These are phyloP conservation scores for Lophius piscatorius DNA, from an alignment of 2,113 vertebrate species.

Conservation along the genomic window DNA sequence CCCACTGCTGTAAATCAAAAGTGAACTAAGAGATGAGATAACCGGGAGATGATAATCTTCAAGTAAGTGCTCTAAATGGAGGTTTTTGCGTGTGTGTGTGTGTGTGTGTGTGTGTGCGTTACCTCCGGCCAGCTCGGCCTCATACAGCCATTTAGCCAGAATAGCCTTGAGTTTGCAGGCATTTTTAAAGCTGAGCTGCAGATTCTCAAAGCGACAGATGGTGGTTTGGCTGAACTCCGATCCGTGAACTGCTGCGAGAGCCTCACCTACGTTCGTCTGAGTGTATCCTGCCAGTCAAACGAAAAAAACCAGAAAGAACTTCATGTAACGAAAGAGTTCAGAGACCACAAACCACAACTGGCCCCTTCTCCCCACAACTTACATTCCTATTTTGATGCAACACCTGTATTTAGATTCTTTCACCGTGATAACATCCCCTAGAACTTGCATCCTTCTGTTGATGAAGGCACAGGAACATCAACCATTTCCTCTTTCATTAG, in stretches of 20 bases:
- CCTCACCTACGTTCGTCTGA: constrained; percentile 98
- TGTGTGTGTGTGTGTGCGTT: constrained; percentile 46
- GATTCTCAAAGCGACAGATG: constrained; percentile 97
- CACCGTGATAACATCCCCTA: no score
- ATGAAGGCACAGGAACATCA: no score
- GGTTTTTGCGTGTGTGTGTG: background rate
- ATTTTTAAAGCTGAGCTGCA: constrained; percentile 98
- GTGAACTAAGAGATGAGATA: background rate
- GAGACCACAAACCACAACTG: no score
- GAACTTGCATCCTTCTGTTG: no score
- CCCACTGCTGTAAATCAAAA: constrained; percentile 1
- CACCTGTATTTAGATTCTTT: background rate
- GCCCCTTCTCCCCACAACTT: no score
- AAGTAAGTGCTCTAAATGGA: constrained; percentile 18
- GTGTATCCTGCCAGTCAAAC: constrained; percentile 87
- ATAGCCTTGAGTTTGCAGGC: constrained; percentile 97
- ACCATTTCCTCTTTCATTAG: no score
- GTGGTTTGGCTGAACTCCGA: constrained; percentile 99
- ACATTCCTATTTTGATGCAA: background rate
- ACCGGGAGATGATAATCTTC: background rate
- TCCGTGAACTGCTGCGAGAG: constrained; percentile 94
- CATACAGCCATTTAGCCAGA: constrained; percentile 95
- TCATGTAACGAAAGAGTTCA: background rate
- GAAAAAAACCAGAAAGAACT: background rate
- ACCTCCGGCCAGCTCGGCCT: constrained; percentile 98